A percentile compares a stretch with the other conserved stretches of the same genome.
phyloP scores from a whole-genome alignment of 2,888 invertebrate genomes.

The Aphrophora alni region DNA sequence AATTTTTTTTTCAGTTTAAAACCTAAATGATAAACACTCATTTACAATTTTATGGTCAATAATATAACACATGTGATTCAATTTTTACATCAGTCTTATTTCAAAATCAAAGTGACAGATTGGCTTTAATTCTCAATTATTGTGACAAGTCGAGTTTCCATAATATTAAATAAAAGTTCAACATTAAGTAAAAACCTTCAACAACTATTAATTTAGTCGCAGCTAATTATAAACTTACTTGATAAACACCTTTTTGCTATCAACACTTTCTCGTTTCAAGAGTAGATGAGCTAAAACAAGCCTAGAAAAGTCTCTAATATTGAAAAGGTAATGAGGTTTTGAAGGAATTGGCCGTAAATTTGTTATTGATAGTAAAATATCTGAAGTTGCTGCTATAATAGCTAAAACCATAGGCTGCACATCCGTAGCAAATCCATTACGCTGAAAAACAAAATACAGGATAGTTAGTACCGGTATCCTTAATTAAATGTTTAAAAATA shows the following conservation, averaged over 20 bases:
- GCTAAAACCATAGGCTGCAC: conserved; percentile 69
- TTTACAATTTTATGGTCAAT: too few relatives aligned
- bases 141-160: too few relatives aligned
- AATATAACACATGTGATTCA: too few relatives aligned
- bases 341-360: conserved; percentile 80
- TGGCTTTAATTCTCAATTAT: too few relatives aligned
- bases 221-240: conserved; percentile 50
- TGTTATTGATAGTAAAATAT: conserved; percentile 76
- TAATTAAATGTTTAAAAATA: background rate
- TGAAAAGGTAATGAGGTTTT: conserved; percentile 87
- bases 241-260: conserved; percentile 72
- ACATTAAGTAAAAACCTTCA: too few relatives aligned
- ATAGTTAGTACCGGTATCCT: background rate
- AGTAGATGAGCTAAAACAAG: conserved; percentile 87
- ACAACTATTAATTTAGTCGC: background rate
- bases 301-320: conserved; percentile 80
- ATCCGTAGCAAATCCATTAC: conserved; percentile 59
- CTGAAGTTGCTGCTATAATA: conserved; percentile 81
- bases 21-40: too few relatives aligned
- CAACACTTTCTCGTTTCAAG: conserved; percentile 80
- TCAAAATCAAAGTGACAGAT: too few relatives aligned
- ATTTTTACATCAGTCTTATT: too few relatives aligned
- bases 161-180: too few relatives aligned
- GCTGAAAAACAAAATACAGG: conserved; percentile 38
- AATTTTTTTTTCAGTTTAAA: too few relatives aligned